A percentile compares a stretch with the other conserved stretches of the same genome.
phyloP scores from a whole-genome alignment of 1,140 invertebrate genomes.

The Colletes gigas region DNA sequence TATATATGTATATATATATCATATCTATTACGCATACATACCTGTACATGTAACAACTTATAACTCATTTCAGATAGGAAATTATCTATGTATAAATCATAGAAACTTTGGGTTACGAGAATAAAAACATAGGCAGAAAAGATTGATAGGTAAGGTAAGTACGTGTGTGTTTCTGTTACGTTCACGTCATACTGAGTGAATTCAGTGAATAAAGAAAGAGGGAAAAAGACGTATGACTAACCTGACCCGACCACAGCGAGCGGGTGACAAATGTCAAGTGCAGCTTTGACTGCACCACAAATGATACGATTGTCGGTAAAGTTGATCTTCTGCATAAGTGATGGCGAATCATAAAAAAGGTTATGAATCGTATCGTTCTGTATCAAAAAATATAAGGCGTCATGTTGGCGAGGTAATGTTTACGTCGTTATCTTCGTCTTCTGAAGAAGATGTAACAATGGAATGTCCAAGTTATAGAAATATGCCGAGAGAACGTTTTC shows the following conservation, averaged over 20 bases:
- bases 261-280: conserved; percentile 58
- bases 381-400: conserved; percentile 22
- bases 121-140: not conserved
- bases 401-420: not conserved
- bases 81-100: not conserved
- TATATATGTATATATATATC: too few species aligned
- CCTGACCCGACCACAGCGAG: conserved; percentile 26
- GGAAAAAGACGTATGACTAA: conserved; percentile 17
- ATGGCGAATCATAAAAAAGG: conserved; percentile 55
- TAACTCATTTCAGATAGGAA: conserved; percentile 15
- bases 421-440: conserved; percentile 37
- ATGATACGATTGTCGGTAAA: conserved; percentile 54
- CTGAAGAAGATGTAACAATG: conserved; percentile 43
- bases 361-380: conserved; percentile 38
- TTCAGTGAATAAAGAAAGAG: not conserved
- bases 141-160: too few species aligned
- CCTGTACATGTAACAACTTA: conserved; percentile 9
- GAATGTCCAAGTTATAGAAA: conserved; percentile 17
- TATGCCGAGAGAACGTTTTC: conserved; percentile 13
- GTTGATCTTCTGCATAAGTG: conserved; percentile 43
- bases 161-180: not conserved
- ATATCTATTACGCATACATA: not conserved
- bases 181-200: not conserved
- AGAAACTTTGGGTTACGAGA: conserved; percentile 33
- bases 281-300: conserved; percentile 36